Conservation (phyloP, 2,113 vertebrate genomes). For the Peucedramus taeniatus region DNA sequence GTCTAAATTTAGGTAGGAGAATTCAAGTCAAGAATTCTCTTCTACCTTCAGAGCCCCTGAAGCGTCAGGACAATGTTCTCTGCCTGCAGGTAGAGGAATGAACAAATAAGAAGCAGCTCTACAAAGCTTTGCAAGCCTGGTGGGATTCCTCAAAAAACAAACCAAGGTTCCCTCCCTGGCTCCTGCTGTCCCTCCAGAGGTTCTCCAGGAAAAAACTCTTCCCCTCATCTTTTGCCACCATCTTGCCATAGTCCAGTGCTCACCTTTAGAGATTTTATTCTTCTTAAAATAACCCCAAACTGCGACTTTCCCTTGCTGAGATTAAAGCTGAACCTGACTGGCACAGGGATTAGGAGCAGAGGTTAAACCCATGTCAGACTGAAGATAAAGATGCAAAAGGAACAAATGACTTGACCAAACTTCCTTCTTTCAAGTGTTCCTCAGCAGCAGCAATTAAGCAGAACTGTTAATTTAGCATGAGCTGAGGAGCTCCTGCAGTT, state of each 20-base stretch:
- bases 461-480: constrained; percentile 1
- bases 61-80: background rate
- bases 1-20: background rate
- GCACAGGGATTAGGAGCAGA: constrained; percentile 5
- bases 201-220: background rate
- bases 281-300: background rate
- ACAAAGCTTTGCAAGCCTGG: background rate
- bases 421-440: constrained; percentile 1
- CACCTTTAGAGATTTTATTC: background rate
- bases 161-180: background rate
- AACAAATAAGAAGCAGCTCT: background rate
- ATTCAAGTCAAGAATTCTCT: background rate
- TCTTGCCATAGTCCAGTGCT: background rate
- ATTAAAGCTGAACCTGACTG: constrained; percentile 12
- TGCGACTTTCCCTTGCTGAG: background rate
- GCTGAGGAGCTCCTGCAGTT: background rate
- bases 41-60: background rate
- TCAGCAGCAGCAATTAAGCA: background rate
- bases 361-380: constrained; percentile 46
- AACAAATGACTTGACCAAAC: constrained; percentile 37
- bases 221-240: background rate
- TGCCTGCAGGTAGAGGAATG: background rate
- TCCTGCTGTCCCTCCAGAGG: background rate
- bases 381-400: constrained; percentile 49
- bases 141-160: background rate